These are phyloP conservation scores for Peromyscus leucopus DNA, from an alignment of 2,113 vertebrate genomes.

Conservation along the genomic window DNA sequence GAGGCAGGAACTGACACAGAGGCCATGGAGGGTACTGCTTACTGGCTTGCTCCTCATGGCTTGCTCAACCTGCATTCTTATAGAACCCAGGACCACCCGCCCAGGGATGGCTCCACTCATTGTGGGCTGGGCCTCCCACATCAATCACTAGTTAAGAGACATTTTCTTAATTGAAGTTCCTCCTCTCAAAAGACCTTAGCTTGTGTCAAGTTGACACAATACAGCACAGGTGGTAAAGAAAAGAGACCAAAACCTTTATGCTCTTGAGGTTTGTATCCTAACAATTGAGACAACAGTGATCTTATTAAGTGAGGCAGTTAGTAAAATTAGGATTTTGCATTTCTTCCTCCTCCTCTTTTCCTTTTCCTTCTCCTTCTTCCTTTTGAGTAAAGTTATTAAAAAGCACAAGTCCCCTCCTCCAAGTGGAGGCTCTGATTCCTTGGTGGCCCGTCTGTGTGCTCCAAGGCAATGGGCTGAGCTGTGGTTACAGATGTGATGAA, in stretches of 20 bases:
- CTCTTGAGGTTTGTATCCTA: background rate
- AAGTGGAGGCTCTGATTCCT: background rate
- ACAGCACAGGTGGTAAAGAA: background rate
- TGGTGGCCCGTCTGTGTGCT: background rate
- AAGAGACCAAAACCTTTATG: background rate
- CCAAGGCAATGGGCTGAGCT: background rate
- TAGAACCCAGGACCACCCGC: background rate
- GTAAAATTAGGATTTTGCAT: background rate
- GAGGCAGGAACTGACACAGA: background rate
- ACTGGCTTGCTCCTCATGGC: background rate
- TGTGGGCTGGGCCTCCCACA: background rate
- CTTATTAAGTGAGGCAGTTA: background rate
- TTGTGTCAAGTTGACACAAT: background rate
- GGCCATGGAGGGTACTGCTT: background rate
- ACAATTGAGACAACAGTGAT: background rate
- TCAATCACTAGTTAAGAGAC: background rate
- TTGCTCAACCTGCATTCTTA: background rate
- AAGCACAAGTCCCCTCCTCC: background rate
- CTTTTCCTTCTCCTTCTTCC: too few relatives aligned
- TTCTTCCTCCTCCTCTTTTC: background rate
- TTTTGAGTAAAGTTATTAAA: background rate
- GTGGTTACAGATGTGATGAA: background rate
- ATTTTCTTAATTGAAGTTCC: background rate
- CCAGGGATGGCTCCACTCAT: background rate
- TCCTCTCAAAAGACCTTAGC: background rate